phyloP scores from a whole-genome alignment of 1,140 invertebrate genomes.

The Pseudomyrmex sp. region DNA sequence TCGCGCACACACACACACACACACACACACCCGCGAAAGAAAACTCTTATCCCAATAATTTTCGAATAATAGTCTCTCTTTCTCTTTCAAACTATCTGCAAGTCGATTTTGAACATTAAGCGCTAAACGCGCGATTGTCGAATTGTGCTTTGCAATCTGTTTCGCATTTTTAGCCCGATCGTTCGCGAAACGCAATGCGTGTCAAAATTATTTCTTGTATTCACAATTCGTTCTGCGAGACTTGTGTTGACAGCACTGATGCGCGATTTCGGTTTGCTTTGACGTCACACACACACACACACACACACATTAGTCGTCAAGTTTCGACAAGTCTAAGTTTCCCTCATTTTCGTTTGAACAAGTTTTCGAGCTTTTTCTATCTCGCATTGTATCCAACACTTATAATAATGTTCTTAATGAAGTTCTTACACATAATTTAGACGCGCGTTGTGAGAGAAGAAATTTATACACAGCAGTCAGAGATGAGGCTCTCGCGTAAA shows the following conservation, averaged over 20 bases:
- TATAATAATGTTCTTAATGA: constrained; percentile 36
- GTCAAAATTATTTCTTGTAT: no score
- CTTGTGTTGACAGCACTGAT: no score
- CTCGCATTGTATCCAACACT: no score
- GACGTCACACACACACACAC: background rate
- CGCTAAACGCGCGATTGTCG: background rate
- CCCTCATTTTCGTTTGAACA: no score
- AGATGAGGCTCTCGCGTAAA: constrained; percentile 33
- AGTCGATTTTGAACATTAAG: constrained; percentile 31
- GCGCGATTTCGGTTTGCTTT: background rate
- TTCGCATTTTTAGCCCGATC: no score
- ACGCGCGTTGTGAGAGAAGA: constrained; percentile 76
- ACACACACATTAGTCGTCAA: background rate
- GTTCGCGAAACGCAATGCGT: no score
- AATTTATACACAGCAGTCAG: background rate
- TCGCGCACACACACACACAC: constrained; percentile 9
- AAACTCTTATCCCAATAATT: constrained; percentile 56
- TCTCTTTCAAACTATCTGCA: constrained; percentile 28
- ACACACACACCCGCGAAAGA: constrained; percentile 47
- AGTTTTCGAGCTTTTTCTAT: background rate
- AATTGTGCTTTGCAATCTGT: no score
- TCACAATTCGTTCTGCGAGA: no score
- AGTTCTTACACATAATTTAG: constrained; percentile 79
- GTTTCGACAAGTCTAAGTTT: background rate
- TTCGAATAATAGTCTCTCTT: constrained; percentile 63